Base-by-base conservation (phyloP, 2,113 vertebrate genomes). In the Recurvirostra avosetta region DNA sequence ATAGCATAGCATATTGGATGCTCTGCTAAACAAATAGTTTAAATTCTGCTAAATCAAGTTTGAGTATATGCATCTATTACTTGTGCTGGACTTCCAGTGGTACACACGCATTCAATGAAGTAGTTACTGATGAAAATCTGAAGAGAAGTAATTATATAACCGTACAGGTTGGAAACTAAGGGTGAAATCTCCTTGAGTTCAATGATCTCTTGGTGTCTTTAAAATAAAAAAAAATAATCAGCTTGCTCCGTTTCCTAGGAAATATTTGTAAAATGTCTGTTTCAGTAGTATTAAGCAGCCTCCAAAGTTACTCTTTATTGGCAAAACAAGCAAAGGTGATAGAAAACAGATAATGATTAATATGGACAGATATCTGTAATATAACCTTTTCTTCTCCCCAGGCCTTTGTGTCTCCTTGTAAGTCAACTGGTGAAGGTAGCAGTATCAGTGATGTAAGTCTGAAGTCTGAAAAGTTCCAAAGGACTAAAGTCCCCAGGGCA, bases 381-480 rank as follows among this genome's bases (percentile, higher is more conserved):
- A 23, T 13, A 62, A 71, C 15, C 5, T 62, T 22, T 43, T 53
- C 7, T 91, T 74, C 17, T 86, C 8, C 40, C 36, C 38, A 98
- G 98, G 94, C 77, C 32, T 97, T 98, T 74, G 87, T 93, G 66
- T 99, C 99, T 70, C 98, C 99, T 38, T 98, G 97, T 50, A 98
- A 96, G 91, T 97, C 98, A 27, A 97, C 98, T 91, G 65, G 80
- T n/a, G 97, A 98, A 85, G 98, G 97, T 26, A 96, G 87, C 41
- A 96, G 96, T 84, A 65, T 82, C 55, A 97, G 98, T 77, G 98
- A 98, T 66, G 97, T 97, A 19, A 98, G 96, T 36, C 86, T 96
- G 22, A 98, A 96, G 47, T 97, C 97, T 12, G 98, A 97, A 23
- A 99, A 97, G 86, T 99, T 98, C 94, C 99, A 99, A 76, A 98